phyloP scores from a whole-genome alignment of 2,113 vertebrate species.

The Rhinolophus sinicus region DNA sequence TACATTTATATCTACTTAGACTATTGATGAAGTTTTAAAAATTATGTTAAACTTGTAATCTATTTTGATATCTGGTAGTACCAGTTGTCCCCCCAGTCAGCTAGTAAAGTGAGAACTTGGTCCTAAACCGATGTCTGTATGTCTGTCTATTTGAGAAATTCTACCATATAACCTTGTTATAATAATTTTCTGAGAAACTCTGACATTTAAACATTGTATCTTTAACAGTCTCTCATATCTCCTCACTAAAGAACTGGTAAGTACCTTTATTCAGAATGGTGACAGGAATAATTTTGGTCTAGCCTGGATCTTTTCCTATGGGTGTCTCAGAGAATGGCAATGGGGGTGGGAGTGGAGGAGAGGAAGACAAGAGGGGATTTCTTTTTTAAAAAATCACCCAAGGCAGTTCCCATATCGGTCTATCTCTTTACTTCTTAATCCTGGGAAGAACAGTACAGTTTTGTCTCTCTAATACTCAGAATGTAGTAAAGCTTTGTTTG shows the following conservation, averaged over 20 bases:
- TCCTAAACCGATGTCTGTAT: neutral
- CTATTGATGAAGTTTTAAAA: neutral
- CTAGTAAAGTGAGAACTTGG: neutral
- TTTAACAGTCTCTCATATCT: conserved; percentile 7
- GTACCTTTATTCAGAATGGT: conserved; percentile 5
- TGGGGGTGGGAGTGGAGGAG: too few relatives aligned
- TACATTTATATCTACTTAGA: neutral
- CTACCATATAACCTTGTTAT: neutral
- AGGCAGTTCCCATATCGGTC: neutral
- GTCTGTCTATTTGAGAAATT: neutral
- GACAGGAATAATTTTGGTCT: conserved; percentile 5
- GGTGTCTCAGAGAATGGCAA: neutral
- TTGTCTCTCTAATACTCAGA: neutral
- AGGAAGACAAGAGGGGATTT: neutral
- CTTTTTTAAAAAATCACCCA: conserved; percentile 3
- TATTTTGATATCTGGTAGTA: neutral
- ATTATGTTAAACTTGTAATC: neutral
- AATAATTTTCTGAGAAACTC: conserved; percentile 28
- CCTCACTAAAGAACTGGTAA: conserved; percentile 12
- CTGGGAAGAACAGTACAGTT: neutral
- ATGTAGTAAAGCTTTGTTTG: neutral
- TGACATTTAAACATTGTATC: neutral
- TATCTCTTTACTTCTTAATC: neutral
- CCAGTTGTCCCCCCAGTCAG: neutral
- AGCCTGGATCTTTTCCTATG: neutral